phyloP scores from a whole-genome alignment of 1,140 invertebrate species.

The Wiebesia pumilae region DNA sequence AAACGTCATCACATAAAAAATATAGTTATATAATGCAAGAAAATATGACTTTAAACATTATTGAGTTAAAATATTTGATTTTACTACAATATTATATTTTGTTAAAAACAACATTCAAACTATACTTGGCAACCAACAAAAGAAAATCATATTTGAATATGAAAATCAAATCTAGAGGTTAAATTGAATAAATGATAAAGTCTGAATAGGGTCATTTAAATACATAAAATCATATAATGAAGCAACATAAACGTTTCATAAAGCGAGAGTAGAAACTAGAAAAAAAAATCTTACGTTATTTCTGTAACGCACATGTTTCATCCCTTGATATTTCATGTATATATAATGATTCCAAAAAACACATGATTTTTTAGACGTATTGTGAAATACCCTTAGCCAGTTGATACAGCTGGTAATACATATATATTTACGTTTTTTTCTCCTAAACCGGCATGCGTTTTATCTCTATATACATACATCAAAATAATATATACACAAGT shows the following conservation, averaged over 20 bases:
- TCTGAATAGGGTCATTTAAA: background rate
- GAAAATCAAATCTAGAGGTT: too few relatives aligned
- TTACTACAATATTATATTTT: slow-evolving; percentile 29
- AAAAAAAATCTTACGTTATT: background rate
- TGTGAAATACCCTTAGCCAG: slow-evolving; percentile 50
- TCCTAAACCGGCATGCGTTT: slow-evolving; percentile 62
- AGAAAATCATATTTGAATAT: background rate
- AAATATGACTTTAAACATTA: background rate
- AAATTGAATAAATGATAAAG: background rate
- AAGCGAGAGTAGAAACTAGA: background rate
- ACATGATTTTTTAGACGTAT: slow-evolving; percentile 9
- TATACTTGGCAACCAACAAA: background rate
- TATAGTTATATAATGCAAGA: too few relatives aligned
- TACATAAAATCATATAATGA: background rate
- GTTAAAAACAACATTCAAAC: background rate
- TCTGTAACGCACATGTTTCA: background rate
- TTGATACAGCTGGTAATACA: slow-evolving; percentile 33
- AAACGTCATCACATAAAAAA: too few relatives aligned
- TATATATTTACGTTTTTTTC: slow-evolving; percentile 32
- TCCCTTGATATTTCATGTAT: background rate
- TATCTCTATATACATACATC: slow-evolving; percentile 53
- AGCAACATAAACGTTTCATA: background rate
- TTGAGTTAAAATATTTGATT: slow-evolving; percentile 31
- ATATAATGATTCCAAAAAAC: background rate
- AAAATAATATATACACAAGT: background rate